Evolutionary conservation across 2,888 invertebrate species (phyloP).

Genomic region (Polylopha cassiicola): DNA sequence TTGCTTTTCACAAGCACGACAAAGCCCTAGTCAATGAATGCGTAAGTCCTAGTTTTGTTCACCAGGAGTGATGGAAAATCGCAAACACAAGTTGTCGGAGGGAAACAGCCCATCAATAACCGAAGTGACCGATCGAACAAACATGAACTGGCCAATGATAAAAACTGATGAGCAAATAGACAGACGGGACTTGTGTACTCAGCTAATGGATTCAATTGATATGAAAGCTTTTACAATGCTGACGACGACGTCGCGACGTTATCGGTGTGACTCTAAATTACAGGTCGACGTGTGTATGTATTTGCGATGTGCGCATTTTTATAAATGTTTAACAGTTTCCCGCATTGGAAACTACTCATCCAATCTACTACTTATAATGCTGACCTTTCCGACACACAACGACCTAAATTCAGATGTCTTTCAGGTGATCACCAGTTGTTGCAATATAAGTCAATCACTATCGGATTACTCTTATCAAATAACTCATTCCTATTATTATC

Average conservation of each 20-base stretch:
- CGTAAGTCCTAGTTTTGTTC: slow-evolving; percentile 21
- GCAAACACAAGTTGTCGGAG: slow-evolving; percentile 44
- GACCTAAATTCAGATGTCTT: too few species aligned
- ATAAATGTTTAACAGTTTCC: slow-evolving; percentile 19
- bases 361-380: too few species aligned
- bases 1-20: slow-evolving; percentile 14
- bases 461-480: too few species aligned
- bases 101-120: slow-evolving; percentile 70
- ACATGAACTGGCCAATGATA: slow-evolving; percentile 73
- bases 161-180: slow-evolving; percentile 77
- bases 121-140: slow-evolving; percentile 73
- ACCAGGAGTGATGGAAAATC: slow-evolving; percentile 29
- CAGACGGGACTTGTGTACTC: slow-evolving; percentile 72
- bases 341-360: neutral
- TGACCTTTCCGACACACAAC: too few species aligned
- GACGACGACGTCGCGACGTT: slow-evolving; percentile 54
- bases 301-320: slow-evolving; percentile 30
- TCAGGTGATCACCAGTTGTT: too few species aligned
- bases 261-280: slow-evolving; percentile 57
- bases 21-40: slow-evolving; percentile 20
- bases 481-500: too few species aligned
- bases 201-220: slow-evolving; percentile 78
- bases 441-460: too few species aligned
- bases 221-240: slow-evolving; percentile 76
- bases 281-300: slow-evolving; percentile 31